Evolutionary conservation across 2,113 vertebrate species (phyloP).

Genomic region (Choloepus hoffmanni): DNA sequence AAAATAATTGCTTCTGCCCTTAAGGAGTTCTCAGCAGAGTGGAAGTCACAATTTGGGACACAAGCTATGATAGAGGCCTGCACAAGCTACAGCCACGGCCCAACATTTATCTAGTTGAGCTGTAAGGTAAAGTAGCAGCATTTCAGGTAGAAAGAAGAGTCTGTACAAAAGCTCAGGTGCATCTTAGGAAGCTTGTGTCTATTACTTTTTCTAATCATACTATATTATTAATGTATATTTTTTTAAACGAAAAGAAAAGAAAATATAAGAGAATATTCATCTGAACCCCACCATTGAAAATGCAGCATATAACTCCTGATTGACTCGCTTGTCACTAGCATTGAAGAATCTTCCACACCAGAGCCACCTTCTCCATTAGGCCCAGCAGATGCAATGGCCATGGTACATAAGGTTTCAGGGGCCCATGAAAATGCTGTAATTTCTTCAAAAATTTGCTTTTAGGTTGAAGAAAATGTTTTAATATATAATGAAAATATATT

Average conservation of each 20-base stretch:
- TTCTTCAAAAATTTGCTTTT: background rate
- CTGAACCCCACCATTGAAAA: background rate
- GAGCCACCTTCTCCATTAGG: background rate
- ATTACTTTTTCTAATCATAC: background rate
- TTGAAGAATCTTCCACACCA: background rate
- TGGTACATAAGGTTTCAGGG: background rate
- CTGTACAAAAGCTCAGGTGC: background rate
- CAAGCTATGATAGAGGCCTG: accelerated
- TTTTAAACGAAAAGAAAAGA: background rate
- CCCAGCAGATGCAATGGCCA: accelerated
- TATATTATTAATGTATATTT: too few relatives aligned
- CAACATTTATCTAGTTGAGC: background rate
- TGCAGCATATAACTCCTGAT: background rate
- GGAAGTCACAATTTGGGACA: too few relatives aligned
- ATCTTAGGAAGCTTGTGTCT: background rate
- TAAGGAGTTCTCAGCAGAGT: too few relatives aligned
- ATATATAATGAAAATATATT: background rate
- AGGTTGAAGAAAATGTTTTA: background rate
- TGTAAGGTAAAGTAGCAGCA: background rate
- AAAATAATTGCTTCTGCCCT: background rate
- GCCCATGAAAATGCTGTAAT: background rate
- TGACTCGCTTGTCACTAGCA: background rate
- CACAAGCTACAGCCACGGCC: background rate
- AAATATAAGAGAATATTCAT: background rate
- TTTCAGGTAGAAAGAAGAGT: background rate